These are phyloP conservation scores for Polydrusus cervinus DNA, from an alignment of 2,888 invertebrate species.

Conservation along the genomic window DNA sequence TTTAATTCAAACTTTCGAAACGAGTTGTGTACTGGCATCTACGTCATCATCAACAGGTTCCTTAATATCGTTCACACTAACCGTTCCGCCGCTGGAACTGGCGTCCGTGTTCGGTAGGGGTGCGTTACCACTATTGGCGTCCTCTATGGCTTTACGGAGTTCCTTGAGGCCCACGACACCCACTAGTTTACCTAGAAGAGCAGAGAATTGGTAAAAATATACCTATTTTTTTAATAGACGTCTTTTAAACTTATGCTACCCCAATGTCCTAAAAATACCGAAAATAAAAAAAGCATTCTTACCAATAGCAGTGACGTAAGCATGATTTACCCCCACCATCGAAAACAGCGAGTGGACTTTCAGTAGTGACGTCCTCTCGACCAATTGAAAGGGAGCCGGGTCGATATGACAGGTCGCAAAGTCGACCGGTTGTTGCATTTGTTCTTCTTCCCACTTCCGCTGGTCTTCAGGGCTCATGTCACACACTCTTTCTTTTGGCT, in stretches of 20 bases:
- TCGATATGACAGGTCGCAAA: conserved; percentile 90
- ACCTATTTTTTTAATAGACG: no score
- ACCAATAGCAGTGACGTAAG: conserved; percentile 96
- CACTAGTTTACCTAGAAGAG: conserved; percentile 79
- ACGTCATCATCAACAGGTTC: conserved; percentile 53
- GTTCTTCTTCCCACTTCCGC: conserved; percentile 93
- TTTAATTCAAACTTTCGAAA: conserved; percentile 49
- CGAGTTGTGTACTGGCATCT: conserved; percentile 54
- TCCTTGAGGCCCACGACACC: conserved; percentile 97
- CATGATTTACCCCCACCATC: conserved; percentile 98
- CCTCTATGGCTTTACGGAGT: conserved; percentile 91
- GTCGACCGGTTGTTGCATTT: conserved; percentile 88
- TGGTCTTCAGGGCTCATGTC: conserved; percentile 97
- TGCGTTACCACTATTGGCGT: conserved; percentile 86
- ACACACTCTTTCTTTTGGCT: conserved; percentile 90
- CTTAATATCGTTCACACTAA: conserved; percentile 56
- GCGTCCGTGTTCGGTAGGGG: conserved; percentile 64
- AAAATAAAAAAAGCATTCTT: conserved; percentile 64
- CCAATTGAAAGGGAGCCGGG: conserved; percentile 98
- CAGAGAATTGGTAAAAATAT: no score
- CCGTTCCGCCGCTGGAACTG: conserved; percentile 50
- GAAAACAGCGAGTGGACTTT: conserved; percentile 97
- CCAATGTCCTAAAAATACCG: no score
- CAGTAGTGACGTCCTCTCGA: conserved; percentile 92
- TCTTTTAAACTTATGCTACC: no score